phyloP scores from a whole-genome alignment of 2,797 vertebrate species.

The Scomberomorus guttatus region DNA sequence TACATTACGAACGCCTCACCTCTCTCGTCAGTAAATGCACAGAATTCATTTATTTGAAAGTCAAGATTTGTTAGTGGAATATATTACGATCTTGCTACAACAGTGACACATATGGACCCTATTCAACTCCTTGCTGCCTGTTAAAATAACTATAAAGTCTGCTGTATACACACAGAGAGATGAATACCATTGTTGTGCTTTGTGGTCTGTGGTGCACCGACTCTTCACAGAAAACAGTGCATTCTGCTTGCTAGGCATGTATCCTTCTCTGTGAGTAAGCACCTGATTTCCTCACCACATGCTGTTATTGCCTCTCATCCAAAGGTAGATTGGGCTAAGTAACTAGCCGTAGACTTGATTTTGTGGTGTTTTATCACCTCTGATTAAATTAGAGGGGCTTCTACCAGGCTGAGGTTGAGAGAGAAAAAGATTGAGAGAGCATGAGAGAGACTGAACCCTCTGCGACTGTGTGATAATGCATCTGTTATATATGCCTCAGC shows the following conservation, averaged over 20 bases:
- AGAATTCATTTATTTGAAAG: slow-evolving; percentile 54
- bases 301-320: slow-evolving; percentile 83
- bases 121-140: slow-evolving; percentile 2
- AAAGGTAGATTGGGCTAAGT: slow-evolving; percentile 81
- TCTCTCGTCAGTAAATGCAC: slow-evolving; percentile 17
- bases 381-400: slow-evolving; percentile 83
- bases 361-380: slow-evolving; percentile 82
- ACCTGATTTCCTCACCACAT: slow-evolving; percentile 73
- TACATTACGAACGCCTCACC: slow-evolving; percentile 10
- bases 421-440: slow-evolving; percentile 39
- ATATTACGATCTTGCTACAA: background rate
- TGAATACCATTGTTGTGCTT: slow-evolving; percentile 43
- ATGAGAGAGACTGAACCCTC: slow-evolving; percentile 46
- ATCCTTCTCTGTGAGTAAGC: slow-evolving; percentile 77
- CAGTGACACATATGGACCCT: slow-evolving; percentile 6
- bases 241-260: slow-evolving; percentile 70
- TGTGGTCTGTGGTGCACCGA: slow-evolving; percentile 21
- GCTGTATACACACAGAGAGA: slow-evolving; percentile 7
- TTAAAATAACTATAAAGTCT: slow-evolving; percentile 22
- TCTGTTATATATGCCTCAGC: slow-evolving; percentile 53
- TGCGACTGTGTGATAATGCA: slow-evolving; percentile 54
- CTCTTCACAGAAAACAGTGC: slow-evolving; percentile 45
- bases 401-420: slow-evolving; percentile 51
- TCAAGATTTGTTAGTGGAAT: background rate
- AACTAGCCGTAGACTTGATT: slow-evolving; percentile 84